Conservation (phyloP, 2,888 invertebrate species). For the Drosophila ustulata region DNA sequence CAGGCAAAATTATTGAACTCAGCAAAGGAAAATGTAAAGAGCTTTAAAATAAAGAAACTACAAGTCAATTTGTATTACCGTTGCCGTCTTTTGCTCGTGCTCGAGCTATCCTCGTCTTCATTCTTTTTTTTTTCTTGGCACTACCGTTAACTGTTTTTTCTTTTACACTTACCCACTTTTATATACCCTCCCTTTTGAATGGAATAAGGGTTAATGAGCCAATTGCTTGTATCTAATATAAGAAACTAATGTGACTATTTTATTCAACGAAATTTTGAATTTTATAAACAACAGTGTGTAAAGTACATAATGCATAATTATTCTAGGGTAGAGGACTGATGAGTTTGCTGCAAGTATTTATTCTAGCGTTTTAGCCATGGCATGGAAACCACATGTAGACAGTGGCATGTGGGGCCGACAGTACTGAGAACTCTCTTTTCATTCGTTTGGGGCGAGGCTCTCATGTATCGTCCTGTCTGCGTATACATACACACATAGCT, state of each 20-base stretch:
- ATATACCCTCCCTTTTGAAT: constrained; percentile 15
- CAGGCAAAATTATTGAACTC: constrained; percentile 64
- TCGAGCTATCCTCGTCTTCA: constrained; percentile 30
- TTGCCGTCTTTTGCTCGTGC: constrained; percentile 21
- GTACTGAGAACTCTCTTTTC: constrained; percentile 31
- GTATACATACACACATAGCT: constrained; percentile 15
- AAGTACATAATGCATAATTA: not conserved
- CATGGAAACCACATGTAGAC: constrained; percentile 48
- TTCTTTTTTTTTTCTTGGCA: constrained; percentile 39
- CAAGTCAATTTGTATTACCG: constrained; percentile 72
- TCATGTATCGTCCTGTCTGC: constrained; percentile 39
- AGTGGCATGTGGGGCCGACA: constrained; percentile 34
- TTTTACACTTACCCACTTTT: constrained; percentile 35
- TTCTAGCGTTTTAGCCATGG: constrained; percentile 39
- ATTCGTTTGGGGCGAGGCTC: constrained; percentile 33
- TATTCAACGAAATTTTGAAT: not conserved
- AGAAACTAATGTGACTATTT: not conserved
- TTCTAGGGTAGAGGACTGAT: constrained; percentile 15
- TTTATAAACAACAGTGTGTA: not conserved
- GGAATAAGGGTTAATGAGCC: not conserved
- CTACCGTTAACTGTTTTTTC: constrained; percentile 63
- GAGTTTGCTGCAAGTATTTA: constrained; percentile 14
- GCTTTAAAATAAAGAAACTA: constrained; percentile 50
- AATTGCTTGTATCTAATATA: too few species aligned
- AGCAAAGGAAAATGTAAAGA: constrained; percentile 42